Percentiles rank a stretch among this genome's conserved stretches.
Evolutionary conservation across 2,113 vertebrate genomes (phyloP).

Genomic region (Nothoprocta pentlandii): DNA sequence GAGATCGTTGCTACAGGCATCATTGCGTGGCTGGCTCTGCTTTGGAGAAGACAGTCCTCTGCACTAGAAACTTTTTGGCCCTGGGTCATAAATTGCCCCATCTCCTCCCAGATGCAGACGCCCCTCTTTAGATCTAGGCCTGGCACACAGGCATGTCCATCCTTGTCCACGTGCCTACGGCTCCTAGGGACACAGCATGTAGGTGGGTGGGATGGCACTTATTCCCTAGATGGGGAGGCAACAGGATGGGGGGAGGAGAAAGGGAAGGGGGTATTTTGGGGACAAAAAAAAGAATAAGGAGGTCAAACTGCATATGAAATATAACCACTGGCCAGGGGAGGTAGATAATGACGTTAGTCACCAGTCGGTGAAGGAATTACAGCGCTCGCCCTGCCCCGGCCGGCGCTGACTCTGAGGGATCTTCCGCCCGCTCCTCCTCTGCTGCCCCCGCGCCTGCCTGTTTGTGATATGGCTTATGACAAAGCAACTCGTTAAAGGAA

Average conservation of each 20-base stretch:
- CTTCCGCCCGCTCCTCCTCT: constrained; percentile 23
- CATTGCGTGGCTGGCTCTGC: background rate
- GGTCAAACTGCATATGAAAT: constrained; percentile 35
- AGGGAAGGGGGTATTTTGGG: background rate
- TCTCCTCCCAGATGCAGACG: background rate
- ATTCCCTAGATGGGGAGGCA: background rate
- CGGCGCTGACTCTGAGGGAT: background rate
- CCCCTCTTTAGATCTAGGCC: background rate
- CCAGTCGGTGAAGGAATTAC: constrained; percentile 1
- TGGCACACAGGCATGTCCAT: accelerated
- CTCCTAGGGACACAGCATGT: background rate
- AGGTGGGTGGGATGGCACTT: background rate
- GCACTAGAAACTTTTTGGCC: background rate
- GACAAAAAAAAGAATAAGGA: constrained; percentile 35
- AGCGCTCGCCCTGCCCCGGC: constrained; percentile 5
- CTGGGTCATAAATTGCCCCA: background rate
- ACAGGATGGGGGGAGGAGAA: background rate
- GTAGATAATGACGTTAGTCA: constrained; percentile 58
- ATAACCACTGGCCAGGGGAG: constrained; percentile 39
- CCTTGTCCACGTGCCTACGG: background rate
- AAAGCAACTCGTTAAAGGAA: constrained; percentile 60
- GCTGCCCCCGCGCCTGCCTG: background rate
- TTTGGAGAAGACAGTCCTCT: background rate
- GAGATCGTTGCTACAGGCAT: background rate
- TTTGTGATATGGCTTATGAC: constrained; percentile 62